Evolutionary conservation across 2,797 vertebrate genomes (phyloP).

Genomic region (Ibycter americanus): DNA sequence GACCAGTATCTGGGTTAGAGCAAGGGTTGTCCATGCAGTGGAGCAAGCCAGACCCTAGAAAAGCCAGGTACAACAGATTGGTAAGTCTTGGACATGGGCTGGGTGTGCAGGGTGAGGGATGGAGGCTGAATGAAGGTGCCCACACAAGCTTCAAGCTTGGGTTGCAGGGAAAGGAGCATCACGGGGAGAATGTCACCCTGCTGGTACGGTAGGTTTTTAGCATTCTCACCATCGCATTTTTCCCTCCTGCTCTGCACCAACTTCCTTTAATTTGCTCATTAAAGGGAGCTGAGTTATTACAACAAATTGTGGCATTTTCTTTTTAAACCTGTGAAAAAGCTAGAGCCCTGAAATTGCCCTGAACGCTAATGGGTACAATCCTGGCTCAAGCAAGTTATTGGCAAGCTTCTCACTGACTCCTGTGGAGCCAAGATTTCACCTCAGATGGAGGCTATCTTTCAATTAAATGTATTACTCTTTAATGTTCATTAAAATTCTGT

Average conservation of each 20-base stretch:
- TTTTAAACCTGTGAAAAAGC: constrained; percentile 12
- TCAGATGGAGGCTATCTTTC: constrained; percentile 14
- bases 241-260: neutral
- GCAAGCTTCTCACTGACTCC: neutral
- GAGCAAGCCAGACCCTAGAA: neutral
- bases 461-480: constrained; percentile 26
- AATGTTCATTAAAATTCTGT: constrained; percentile 37
- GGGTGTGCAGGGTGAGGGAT: neutral
- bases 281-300: neutral
- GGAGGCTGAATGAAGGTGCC: neutral
- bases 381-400: neutral
- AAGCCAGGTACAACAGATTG: neutral
- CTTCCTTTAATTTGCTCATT: constrained; percentile 19
- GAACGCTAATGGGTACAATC: neutral
- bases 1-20: neutral
- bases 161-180: fast-evolving
- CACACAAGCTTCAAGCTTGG: neutral
- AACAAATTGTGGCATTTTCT: constrained; percentile 34
- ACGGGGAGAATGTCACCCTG: neutral
- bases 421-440: constrained; percentile 5
- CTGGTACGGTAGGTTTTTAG: neutral
- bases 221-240: neutral
- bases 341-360: neutral
- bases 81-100: neutral
- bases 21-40: neutral